phyloP scores from a whole-genome alignment of 2,113 vertebrate species.

The Columba livia region DNA sequence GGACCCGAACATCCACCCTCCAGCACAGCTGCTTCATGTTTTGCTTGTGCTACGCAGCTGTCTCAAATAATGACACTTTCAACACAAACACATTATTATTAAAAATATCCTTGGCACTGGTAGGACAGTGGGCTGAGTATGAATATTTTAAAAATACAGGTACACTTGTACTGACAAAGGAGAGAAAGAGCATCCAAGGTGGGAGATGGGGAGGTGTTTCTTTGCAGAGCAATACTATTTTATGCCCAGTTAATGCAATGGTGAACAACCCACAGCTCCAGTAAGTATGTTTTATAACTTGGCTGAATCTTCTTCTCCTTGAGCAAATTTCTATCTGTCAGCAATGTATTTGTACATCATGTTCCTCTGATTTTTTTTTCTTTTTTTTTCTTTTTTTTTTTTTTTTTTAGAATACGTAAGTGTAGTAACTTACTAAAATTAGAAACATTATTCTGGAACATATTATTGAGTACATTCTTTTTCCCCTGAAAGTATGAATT shows the following conservation, averaged over 20 bases:
- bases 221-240: background rate
- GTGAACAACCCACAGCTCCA: background rate
- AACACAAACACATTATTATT: background rate
- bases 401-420: background rate
- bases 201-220: background rate
- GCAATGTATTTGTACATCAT: background rate
- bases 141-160: background rate
- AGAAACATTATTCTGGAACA: background rate
- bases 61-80: background rate
- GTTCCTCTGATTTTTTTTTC: background rate
- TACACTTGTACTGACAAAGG: background rate
- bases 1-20: background rate
- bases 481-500: background rate
- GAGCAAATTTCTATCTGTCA: background rate
- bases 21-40: accelerated
- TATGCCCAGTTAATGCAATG: background rate
- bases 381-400: background rate
- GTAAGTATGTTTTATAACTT: background rate
- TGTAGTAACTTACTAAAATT: background rate
- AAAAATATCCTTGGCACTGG: background rate
- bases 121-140: background rate
- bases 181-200: background rate
- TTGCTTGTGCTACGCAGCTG: background rate
- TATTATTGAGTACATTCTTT: background rate
- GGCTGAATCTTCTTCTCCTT: background rate